phyloP scores from a whole-genome alignment of 2,797 vertebrate species.

The Sebastes flavidus region DNA sequence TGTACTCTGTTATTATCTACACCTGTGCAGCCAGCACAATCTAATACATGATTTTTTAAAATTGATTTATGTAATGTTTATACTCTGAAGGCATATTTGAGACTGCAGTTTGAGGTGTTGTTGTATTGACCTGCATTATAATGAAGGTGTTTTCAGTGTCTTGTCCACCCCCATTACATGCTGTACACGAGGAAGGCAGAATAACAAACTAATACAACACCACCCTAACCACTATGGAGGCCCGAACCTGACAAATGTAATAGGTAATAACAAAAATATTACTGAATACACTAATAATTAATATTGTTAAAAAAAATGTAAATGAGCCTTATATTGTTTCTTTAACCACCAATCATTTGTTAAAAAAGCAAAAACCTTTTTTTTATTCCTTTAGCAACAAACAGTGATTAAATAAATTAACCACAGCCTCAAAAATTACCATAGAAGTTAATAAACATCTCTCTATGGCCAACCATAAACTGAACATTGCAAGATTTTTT shows the following conservation, averaged over 20 bases:
- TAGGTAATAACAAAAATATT: not conserved
- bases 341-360: not conserved
- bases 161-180: not conserved
- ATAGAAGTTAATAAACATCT: not conserved
- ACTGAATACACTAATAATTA: not conserved
- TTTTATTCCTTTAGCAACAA: not conserved
- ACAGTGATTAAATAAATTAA: not conserved
- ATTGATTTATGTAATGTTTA: too few species aligned
- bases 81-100: not conserved
- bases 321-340: not conserved
- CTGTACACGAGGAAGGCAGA: not conserved
- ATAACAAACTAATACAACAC: not conserved
- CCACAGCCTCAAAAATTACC: not conserved
- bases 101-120: not conserved
- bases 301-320: not conserved
- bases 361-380: not conserved
- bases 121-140: not conserved
- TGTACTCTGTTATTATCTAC: not conserved
- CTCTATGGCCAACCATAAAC: not conserved
- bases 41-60: too few species aligned
- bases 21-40: not conserved
- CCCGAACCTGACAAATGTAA: not conserved
- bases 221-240: not conserved
- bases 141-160: not conserved
- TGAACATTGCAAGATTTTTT: not conserved